phyloP scores from a whole-genome alignment of 1,140 invertebrate species.

The Sweltsa coloradensis region DNA sequence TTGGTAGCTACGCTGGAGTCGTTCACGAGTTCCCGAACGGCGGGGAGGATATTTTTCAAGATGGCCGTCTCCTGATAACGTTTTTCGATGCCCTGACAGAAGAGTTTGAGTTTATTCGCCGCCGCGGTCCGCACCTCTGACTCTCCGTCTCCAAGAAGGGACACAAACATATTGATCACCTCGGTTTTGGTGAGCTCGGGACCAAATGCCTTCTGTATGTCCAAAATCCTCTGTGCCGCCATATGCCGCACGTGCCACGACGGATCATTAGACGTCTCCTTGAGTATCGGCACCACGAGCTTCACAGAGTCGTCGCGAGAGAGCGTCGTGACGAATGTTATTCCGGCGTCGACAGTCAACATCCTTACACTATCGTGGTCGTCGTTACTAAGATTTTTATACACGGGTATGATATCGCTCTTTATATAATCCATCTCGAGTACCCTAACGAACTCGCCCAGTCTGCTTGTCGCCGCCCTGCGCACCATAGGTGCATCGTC shows the following conservation, averaged over 20 bases:
- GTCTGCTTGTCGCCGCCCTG: conserved; percentile 88
- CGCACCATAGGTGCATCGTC: conserved; percentile 99
- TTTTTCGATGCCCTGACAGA: background rate
- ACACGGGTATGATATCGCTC: conserved; percentile 93
- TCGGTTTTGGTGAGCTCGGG: conserved; percentile 91
- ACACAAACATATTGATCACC: no score
- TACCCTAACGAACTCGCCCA: conserved; percentile 96
- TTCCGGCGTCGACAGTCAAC: conserved; percentile 94
- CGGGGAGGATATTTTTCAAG: conserved; percentile 52
- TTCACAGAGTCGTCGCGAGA: conserved; percentile 77
- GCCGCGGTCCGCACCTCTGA: background rate
- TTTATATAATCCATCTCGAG: conserved; percentile 94
- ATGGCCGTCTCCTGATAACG: background rate
- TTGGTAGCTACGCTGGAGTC: conserved; percentile 58
- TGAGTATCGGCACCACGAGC: conserved; percentile 86
- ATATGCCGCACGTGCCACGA: conserved; percentile 96
- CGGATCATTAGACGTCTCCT: conserved; percentile 82
- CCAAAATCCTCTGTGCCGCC: conserved; percentile 93
- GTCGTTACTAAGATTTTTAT: conserved; percentile 84
- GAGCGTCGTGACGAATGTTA: conserved; percentile 81
- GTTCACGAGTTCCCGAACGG: conserved; percentile 53
- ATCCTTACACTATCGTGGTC: conserved; percentile 96
- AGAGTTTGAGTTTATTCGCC: background rate
- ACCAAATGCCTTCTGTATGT: conserved; percentile 87
- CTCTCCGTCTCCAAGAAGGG: background rate